A percentile compares a stretch with the other conserved stretches of the same genome.
Conservation (phyloP, 2,888 invertebrate genomes). For the Tetropium fuscum region DNA sequence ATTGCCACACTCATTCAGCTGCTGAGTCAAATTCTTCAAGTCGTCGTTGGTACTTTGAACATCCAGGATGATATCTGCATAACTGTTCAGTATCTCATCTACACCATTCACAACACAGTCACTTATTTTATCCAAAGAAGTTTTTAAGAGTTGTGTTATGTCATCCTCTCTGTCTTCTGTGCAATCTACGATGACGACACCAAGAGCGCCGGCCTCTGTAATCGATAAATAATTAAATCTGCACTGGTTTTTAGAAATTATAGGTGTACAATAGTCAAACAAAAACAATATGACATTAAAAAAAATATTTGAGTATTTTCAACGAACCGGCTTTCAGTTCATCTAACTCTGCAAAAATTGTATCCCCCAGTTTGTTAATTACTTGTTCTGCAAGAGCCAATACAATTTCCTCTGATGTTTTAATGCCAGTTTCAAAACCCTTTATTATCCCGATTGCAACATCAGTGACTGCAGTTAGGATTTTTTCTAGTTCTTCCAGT, state of each 20-base stretch:
- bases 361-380: not conserved
- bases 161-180: constrained; percentile 15
- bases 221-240: too few relatives aligned
- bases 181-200: constrained; percentile 6
- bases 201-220: constrained; percentile 7
- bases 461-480: not conserved
- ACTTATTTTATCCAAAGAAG: not conserved
- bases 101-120: constrained; percentile 5
- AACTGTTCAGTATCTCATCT: constrained; percentile 3
- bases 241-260: too few relatives aligned
- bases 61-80: not conserved
- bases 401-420: not conserved
- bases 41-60: not conserved
- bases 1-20: constrained; percentile 1
- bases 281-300: not conserved
- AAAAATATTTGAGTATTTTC: not conserved
- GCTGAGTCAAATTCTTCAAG: not conserved
- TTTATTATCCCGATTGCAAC: not conserved
- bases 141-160: not conserved
- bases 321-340: constrained; percentile 15
- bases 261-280: too few relatives aligned
- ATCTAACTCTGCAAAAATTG: not conserved
- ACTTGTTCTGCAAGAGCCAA: not conserved
- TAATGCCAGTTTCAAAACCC: not conserved
- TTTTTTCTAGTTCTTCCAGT: constrained; percentile 3